Evolutionary conservation across 2,797 vertebrate species (phyloP), one percentile per base, ranked within the genome.

Genomic region (Bucorvus abyssinicus): DNA sequence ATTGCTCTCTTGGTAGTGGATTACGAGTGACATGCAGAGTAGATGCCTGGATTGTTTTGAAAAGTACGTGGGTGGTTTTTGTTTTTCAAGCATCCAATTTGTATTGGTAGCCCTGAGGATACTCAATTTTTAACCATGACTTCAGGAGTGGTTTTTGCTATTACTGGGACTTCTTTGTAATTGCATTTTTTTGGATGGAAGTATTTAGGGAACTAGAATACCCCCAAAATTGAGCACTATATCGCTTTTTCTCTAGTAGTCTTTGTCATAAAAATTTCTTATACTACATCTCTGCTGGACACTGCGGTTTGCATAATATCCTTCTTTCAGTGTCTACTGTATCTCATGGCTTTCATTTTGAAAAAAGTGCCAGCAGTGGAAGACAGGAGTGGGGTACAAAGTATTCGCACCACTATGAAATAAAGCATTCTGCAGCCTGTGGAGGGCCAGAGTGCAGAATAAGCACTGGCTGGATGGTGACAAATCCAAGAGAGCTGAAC

Each of bases 1-100:
- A n/a, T 38, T 53, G 42, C 49, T 84, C 12, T 95, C 88, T 93
- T 96, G 87, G 77, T 52, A 57, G 44, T 79, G 57, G 81, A 94
- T 93, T 81, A 84, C 3, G 4, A 49, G 44, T 84, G 95, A 90
- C 27, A 0, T 40, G 32, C 65, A 45, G 47, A 84, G 30, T 17
- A 82, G 77, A 55, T 86, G 74, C 69, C 52, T 90, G 29, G 42
- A 81, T 81, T 86, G 50, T 90, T 95, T 78, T 52, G 34, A 76
- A 88, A 82, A 93, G 10, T 70, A 22, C 13, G 6, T 64, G 38
- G 0, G 2, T 24, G 7, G 44, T 90, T 56, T 87, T 87, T 90
- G 40, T 84, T 95, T 94, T 87, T 67, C 75, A 80, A 74, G 74
- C 45, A 79, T 75, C 9, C 59, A 60, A 32, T 80, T 70, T 73